Base-by-base conservation (phyloP, 2,113 vertebrate genomes). In the Labeo catla region DNA sequence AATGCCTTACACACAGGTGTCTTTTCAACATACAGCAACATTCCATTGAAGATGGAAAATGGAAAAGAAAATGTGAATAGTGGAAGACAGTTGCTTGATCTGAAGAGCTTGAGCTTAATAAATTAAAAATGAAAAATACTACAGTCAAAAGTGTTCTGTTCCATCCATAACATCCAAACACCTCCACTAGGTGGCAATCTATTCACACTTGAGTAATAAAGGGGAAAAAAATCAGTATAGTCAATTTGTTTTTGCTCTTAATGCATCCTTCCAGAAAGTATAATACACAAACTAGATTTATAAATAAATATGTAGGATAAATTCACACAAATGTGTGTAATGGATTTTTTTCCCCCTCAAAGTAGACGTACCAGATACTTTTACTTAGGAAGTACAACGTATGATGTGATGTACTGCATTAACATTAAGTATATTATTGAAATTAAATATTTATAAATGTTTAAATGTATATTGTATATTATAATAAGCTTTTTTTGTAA, bases 141-240 rank as follows among this genome's bases (percentile, higher is more conserved):
- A 36, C 34, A 74, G 21, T 49, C 1, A 49, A 43, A 47, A 43
- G 21, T 76, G n/a, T 36, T 16, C 6, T 19, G 15, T 76, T 36
- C 7, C 4, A 8, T 23, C 11, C 11, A 23, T 8, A 76, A 15
- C 73, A 50, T 54, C 34, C 81, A 39, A n/a, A 39, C 23, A 12
- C 21, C 43, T 81, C 76, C 86, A 87, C 68, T 45, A 76, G 86
- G 83, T 84, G 86, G 66, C 86, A 87, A 57, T 54, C 66, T 66
- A 54, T 11, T 81, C 65, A 65, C 50, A 83, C 19, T 36, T 50
- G 10, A 50, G 28, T 68, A n/a, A 28, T 7, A 36, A 36, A 19
- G 2, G 39, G 39, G 39, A 5, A 5, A 74, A 4, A 63, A 45
- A 47, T 80, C 54, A 2, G 50, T 63, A 23, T 23, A 9, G 8